Evolutionary conservation across 2,797 vertebrate genomes (phyloP).

Genomic region (Neosalanx taihuensis): DNA sequence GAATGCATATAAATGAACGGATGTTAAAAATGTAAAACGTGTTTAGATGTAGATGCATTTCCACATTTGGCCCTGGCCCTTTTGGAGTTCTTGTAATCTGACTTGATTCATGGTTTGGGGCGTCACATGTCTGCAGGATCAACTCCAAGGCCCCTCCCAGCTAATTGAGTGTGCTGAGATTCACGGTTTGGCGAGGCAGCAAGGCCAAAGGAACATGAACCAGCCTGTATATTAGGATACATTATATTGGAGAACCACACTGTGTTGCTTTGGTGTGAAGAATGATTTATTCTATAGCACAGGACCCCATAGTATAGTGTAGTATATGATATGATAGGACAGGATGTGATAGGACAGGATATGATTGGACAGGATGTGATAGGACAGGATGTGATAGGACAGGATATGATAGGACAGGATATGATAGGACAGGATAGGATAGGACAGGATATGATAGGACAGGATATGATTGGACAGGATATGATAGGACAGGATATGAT

Average conservation of each 20-base stretch:
- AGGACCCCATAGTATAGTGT: conserved; percentile 5
- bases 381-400: no score
- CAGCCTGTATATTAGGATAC: neutral
- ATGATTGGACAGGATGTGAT: no score
- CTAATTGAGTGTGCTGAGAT: conserved; percentile 63
- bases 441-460: no score
- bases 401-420: no score
- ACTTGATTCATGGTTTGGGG: conserved; percentile 52
- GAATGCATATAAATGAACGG: conserved; percentile 50
- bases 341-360: no score
- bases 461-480: no score
- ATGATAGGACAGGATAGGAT: no score
- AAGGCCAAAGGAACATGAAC: neutral
- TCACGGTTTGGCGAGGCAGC: conserved; percentile 41
- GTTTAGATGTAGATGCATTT: conserved; percentile 44
- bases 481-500: no score
- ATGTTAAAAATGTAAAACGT: conserved; percentile 47
- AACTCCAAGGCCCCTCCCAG: conserved; percentile 42
- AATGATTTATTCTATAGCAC: conserved; percentile 1
- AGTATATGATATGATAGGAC: neutral
- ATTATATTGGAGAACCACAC: neutral
- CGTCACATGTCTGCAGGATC: conserved; percentile 30
- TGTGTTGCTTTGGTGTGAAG: no score
- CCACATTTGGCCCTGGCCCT: conserved; percentile 35
- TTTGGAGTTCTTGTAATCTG: conserved; percentile 51